These are phyloP conservation scores for Zaprionus camerounensis DNA, from an alignment of 1,140 invertebrate species.

Conservation along the genomic window DNA sequence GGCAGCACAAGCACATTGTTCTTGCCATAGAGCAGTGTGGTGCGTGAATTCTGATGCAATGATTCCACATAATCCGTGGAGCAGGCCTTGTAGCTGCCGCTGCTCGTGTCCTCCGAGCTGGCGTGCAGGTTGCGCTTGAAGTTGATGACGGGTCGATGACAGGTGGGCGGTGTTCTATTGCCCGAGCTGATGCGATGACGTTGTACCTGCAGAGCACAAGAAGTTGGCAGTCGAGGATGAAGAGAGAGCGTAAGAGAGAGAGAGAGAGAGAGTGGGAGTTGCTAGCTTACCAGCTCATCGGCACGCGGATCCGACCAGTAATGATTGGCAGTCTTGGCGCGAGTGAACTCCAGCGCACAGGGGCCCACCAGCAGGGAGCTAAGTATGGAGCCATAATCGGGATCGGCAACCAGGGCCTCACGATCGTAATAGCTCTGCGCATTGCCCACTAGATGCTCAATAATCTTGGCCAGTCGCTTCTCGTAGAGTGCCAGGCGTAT, in stretches of 20 bases:
- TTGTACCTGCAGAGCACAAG: conserved; percentile 86
- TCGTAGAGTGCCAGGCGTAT: conserved; percentile 95
- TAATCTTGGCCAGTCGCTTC: conserved; percentile 93
- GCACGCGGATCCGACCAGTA: conserved; percentile 96
- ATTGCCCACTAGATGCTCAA: conserved; percentile 94
- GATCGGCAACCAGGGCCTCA: conserved; percentile 94
- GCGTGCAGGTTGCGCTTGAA: conserved; percentile 89
- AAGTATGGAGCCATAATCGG: conserved; percentile 95
- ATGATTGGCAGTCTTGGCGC: conserved; percentile 94
- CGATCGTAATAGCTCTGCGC: conserved; percentile 93
- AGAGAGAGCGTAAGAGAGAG: conserved; percentile 85
- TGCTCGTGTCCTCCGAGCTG: conserved; percentile 87
- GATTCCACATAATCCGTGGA: conserved; percentile 97
- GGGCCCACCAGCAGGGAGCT: conserved; percentile 95
- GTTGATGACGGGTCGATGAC: conserved; percentile 89
- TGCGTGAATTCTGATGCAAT: conserved; percentile 95
- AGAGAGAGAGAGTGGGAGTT: conserved; percentile 84
- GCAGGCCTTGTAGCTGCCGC: conserved; percentile 83
- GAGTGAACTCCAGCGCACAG: conserved; percentile 95
- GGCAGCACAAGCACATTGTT: conserved; percentile 96
- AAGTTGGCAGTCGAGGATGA: conserved; percentile 16
- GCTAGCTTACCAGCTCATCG: conserved; percentile 90
- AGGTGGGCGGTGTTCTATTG: conserved; percentile 89
- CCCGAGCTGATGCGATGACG: conserved; percentile 92
- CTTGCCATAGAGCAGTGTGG: conserved; percentile 97